Conservation (phyloP, 2,888 invertebrate genomes). For the Bedellia somnulentella region DNA sequence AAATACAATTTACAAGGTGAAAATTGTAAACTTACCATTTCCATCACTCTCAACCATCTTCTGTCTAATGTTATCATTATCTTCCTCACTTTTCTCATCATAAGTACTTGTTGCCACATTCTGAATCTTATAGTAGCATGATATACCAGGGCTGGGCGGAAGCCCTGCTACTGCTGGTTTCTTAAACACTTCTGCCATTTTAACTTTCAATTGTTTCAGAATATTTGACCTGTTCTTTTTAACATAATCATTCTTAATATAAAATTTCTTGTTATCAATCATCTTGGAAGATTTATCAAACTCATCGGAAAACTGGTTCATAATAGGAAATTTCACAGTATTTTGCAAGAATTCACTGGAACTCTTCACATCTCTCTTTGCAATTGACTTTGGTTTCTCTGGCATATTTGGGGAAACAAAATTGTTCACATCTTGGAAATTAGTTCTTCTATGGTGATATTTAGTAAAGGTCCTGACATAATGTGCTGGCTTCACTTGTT, state of each 20-base stretch:
- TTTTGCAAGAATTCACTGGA: conserved; percentile 23
- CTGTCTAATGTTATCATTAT: conserved; percentile 34
- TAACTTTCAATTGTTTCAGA: conserved; percentile 27
- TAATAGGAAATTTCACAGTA: conserved; percentile 15
- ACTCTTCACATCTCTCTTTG: conserved; percentile 31
- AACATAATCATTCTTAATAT: conserved; percentile 20
- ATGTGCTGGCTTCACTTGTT: conserved; percentile 34
- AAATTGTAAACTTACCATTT: conserved; percentile 22
- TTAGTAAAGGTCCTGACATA: conserved; percentile 52
- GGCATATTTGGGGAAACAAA: too few relatives aligned
- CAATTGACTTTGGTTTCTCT: conserved; percentile 22
- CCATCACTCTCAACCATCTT: conserved; percentile 36
- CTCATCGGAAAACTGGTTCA: conserved; percentile 21
- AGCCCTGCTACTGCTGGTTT: conserved; percentile 20
- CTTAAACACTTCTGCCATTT: conserved; percentile 20
- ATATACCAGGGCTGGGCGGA: conserved; percentile 24
- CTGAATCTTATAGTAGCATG: conserved; percentile 40
- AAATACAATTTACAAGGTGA: too few relatives aligned
- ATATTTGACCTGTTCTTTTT: too few relatives aligned
- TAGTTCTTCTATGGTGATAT: conserved; percentile 46
- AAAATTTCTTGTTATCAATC: conserved; percentile 4
- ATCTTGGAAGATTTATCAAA: conserved; percentile 11
- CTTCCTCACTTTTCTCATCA: too few relatives aligned
- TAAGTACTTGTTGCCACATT: conserved; percentile 33
- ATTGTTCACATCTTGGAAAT: too few relatives aligned